Conservation (phyloP, 1,140 invertebrate genomes). For the Ostrea denselamellosa region DNA sequence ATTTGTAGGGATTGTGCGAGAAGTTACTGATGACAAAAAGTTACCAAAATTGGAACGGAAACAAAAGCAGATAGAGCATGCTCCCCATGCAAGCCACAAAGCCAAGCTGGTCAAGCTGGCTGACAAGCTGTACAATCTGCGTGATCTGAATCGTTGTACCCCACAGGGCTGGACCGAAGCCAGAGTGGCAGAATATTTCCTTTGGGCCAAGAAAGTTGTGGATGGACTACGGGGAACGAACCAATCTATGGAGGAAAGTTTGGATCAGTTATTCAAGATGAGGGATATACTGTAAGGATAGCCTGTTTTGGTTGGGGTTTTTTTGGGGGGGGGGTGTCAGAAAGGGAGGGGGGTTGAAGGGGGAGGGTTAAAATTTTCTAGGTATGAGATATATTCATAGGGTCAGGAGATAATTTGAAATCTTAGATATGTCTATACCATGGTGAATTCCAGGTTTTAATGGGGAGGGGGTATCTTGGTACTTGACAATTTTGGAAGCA, state of each 20-base stretch:
- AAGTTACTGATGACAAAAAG: slow-evolving; percentile 87
- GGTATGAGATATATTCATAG: too few relatives aligned
- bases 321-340: too few relatives aligned
- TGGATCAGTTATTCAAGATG: slow-evolving; percentile 82
- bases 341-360: too few relatives aligned
- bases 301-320: neutral
- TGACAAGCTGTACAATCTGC: slow-evolving; percentile 92
- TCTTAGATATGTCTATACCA: too few relatives aligned
- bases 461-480: too few relatives aligned
- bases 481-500: too few relatives aligned
- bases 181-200: slow-evolving; percentile 84
- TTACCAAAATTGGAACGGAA: slow-evolving; percentile 85
- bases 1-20: slow-evolving; percentile 74
- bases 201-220: slow-evolving; percentile 87
- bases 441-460: too few relatives aligned
- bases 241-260: slow-evolving; percentile 82
- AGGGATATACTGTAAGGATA: slow-evolving; percentile 53
- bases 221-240: slow-evolving; percentile 85
- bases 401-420: too few relatives aligned
- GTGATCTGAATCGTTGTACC: slow-evolving; percentile 84
- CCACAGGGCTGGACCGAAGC: slow-evolving; percentile 85
- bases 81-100: slow-evolving; percentile 80
- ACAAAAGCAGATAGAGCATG: slow-evolving; percentile 85
- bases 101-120: slow-evolving; percentile 91
- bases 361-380: too few relatives aligned